These are phyloP conservation scores for Amphiprion percula DNA, from an alignment of 2,113 vertebrate species.

Conservation along the genomic window DNA sequence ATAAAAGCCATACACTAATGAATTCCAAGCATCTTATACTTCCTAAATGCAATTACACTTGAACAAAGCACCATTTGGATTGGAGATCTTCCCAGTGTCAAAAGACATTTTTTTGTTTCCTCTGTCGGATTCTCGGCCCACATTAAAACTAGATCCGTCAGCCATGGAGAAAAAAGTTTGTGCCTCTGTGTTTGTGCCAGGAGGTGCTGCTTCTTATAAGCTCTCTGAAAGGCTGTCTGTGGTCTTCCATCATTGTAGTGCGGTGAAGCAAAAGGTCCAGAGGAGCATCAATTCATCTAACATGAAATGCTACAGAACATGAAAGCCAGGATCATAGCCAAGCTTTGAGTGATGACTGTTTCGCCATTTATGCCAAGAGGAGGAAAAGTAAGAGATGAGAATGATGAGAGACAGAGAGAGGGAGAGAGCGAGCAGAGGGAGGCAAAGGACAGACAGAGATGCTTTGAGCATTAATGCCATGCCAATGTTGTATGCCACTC, in stretches of 20 bases:
- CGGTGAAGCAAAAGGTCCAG: constrained; percentile 52
- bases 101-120: constrained; percentile 61
- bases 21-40: constrained; percentile 62
- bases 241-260: constrained; percentile 65
- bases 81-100: constrained; percentile 54
- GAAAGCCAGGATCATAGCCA: constrained; percentile 65
- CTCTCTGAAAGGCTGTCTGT: constrained; percentile 53
- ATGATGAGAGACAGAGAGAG: constrained; percentile 54
- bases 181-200: constrained; percentile 62
- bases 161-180: constrained; percentile 43
- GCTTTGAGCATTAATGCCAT: constrained; percentile 54
- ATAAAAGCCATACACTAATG: constrained; percentile 58
- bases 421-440: constrained; percentile 27
- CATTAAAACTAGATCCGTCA: constrained; percentile 76
- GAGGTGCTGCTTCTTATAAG: constrained; percentile 58
- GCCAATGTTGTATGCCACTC: constrained; percentile 72
- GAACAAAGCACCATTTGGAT: constrained; percentile 64
- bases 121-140: constrained; percentile 53
- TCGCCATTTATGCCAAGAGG: constrained; percentile 53
- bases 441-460: constrained; percentile 53
- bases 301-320: constrained; percentile 63
- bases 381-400: constrained; percentile 56
- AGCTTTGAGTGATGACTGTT: constrained; percentile 64
- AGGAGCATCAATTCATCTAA: constrained; percentile 67
- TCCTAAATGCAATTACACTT: constrained; percentile 58